Conservation (phyloP, 2,113 vertebrate genomes). For the Butorides virescens region DNA sequence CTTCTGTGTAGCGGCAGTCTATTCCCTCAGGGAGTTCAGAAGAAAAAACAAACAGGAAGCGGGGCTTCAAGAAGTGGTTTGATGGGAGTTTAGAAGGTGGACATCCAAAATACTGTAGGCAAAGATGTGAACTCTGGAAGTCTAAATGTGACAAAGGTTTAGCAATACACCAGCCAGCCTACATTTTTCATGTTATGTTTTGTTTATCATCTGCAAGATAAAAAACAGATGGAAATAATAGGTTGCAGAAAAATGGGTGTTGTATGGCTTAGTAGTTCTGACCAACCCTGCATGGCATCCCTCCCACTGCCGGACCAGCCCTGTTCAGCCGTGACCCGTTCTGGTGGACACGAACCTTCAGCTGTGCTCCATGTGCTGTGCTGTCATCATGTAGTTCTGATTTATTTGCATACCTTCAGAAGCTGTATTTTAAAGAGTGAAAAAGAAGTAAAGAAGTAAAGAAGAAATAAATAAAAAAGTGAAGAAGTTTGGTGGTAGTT, state of each 20-base stretch:
- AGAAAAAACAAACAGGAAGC: neutral
- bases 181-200: neutral
- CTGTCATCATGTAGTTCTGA: neutral
- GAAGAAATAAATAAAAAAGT: neutral
- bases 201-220: neutral
- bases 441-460: neutral
- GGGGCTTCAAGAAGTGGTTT: neutral
- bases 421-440: neutral
- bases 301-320: neutral
- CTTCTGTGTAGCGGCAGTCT: neutral
- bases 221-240: neutral
- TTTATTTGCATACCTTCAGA: neutral
- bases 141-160: neutral
- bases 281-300: neutral
- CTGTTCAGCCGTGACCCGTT: neutral
- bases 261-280: neutral
- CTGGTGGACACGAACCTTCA: neutral
- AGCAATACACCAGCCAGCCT: neutral
- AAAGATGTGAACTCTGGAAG: neutral
- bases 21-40: neutral
- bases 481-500: neutral
- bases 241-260: neutral
- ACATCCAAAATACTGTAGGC: neutral
- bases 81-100: neutral
- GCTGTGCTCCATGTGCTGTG: neutral